phyloP scores from a whole-genome alignment of 2,113 vertebrate species.

The Pachyramphus minor region DNA sequence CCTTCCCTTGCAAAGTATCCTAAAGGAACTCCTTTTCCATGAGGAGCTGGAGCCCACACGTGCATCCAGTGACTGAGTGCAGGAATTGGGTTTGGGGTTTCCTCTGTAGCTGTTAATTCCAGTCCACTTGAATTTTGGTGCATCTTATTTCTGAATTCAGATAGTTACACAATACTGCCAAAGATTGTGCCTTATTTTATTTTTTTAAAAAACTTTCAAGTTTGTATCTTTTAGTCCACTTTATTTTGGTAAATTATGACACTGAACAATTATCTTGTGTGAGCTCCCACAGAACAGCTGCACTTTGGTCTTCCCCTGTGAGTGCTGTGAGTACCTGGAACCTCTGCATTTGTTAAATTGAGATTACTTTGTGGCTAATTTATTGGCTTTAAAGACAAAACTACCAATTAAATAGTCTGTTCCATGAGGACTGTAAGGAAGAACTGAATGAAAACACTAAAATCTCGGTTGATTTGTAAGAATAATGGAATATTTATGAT shows the following conservation, averaged over 20 bases:
- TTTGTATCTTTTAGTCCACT: neutral
- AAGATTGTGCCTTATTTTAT: neutral
- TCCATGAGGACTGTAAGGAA: neutral
- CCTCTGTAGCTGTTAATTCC: neutral
- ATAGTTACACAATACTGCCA: neutral
- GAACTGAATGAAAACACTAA: neutral
- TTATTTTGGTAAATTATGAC: neutral
- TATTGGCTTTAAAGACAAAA: neutral
- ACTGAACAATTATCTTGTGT: no score
- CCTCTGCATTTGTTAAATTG: neutral
- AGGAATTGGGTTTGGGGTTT: neutral
- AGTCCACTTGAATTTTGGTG: neutral
- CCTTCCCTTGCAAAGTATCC: neutral
- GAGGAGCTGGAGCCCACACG: neutral
- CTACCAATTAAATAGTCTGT: accelerated
- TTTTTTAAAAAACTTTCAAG: neutral
- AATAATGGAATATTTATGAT: neutral
- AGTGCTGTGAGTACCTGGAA: neutral
- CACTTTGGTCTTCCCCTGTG: neutral
- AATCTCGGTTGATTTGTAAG: neutral
- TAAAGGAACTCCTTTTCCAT: neutral
- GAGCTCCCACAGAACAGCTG: neutral
- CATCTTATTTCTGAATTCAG: neutral
- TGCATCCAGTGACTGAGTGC: neutral
- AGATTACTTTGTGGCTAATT: neutral